Evolutionary conservation across 2,888 invertebrate species (phyloP).

Genomic region (Syrista parreyssii): DNA sequence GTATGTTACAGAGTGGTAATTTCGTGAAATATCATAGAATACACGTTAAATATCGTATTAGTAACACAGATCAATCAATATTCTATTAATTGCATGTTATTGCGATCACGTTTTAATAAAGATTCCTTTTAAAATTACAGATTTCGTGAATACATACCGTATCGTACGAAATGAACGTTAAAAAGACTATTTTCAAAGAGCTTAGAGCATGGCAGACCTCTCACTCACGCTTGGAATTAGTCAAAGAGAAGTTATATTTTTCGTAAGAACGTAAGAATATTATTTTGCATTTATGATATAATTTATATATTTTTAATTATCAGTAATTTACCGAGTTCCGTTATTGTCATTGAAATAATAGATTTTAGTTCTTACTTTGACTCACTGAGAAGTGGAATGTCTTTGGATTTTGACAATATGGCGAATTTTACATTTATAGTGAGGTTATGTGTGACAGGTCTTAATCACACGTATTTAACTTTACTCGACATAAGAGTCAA

Average conservation of each 20-base stretch:
- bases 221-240: neutral
- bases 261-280: neutral
- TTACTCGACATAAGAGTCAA: neutral
- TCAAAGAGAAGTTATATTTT: neutral
- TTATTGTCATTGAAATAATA: neutral
- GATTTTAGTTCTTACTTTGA: neutral
- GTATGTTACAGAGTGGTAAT: neutral
- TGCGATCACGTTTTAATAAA: neutral
- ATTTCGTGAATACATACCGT: slow-evolving; percentile 44
- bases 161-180: slow-evolving; percentile 3
- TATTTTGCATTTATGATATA: neutral
- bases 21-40: neutral
- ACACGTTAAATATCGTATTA: neutral
- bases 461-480: neutral
- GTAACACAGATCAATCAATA: neutral
- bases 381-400: neutral
- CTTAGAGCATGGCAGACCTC: neutral
- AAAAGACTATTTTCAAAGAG: slow-evolving; percentile 4
- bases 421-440: neutral
- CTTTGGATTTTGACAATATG: neutral
- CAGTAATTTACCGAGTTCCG: neutral
- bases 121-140: slow-evolving; percentile 37
- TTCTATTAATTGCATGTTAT: slow-evolving; percentile 5
- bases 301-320: neutral
- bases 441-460: neutral